Conservation (phyloP, 2,797 vertebrate genomes). For the Sphenopsis melanotis region DNA sequence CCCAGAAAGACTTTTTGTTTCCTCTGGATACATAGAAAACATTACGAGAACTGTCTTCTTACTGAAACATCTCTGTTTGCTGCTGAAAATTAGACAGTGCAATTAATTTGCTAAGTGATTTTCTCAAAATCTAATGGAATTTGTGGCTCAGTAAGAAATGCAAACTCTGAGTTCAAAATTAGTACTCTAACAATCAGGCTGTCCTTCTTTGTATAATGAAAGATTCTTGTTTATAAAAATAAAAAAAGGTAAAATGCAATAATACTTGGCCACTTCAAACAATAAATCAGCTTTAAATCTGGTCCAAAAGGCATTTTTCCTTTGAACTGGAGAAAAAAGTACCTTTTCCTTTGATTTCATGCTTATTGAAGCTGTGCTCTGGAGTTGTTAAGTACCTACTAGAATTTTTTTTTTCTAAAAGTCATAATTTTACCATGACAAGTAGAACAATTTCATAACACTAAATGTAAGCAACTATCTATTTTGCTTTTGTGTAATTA, state of each 20-base stretch:
- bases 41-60: not conserved
- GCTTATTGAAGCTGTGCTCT: not conserved
- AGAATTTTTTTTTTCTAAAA: not conserved
- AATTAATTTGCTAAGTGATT: conserved; percentile 14
- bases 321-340: not conserved
- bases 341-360: not conserved
- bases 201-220: not conserved
- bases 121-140: conserved; percentile 2
- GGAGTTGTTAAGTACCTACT: not conserved
- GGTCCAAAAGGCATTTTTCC: not conserved
- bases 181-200: not conserved
- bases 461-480: not conserved
- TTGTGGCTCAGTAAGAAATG: not conserved
- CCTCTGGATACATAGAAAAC: not conserved
- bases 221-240: conserved; percentile 22
- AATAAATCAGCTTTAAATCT: not conserved
- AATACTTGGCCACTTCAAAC: not conserved
- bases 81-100: not conserved
- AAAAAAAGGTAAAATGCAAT: not conserved
- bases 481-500: not conserved
- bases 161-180: conserved; percentile 2
- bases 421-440: not conserved
- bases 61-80: not conserved
- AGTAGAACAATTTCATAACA: not conserved
- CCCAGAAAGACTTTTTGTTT: not conserved